Evolutionary conservation across 2,888 invertebrate genomes (phyloP), one percentile per base, ranked within the genome.

Genomic region (Eurois occulta): DNA sequence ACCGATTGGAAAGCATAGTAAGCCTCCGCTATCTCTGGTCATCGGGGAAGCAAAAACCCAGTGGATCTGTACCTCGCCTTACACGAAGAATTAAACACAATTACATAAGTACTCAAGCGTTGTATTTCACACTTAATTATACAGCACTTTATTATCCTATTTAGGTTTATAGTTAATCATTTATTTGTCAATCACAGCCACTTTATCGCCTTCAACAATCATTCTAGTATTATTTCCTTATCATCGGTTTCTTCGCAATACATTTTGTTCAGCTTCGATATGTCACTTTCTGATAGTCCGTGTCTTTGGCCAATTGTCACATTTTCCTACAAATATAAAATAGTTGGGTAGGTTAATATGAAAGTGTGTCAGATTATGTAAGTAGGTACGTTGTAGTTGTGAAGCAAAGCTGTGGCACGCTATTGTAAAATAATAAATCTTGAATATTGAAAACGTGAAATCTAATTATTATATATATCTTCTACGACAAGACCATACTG

Each of bases 241-340:
- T 69, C 70, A 7, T 88, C 84, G n/a, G 80, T 77, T 75, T 91
- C 89, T 76, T 93, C 91, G 78, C 96, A 96, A 80, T 96, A 96
- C 96, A 96, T 96, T 92, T 90, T 95, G 71, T 94, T 95, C 38
- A 96, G 82, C 83, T 96, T 96, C 35, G 90, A 41, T 76, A 96
- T 89, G 84, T 96, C 96, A 52, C 93, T 93, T 74, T 94, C 93
- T 6, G 96, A 96, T 89, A 96, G 85, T 67, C 95, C 95, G n/a
- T 88, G 84, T 84, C 96, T 92, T 90, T 96, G 96, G 2, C 96
- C 96, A 68, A 96, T 94, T 43, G 78, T 90, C 21, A 90, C 94
- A 83, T 93, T 91, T 75, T 94, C 93, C 96, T 96, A 90, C 68
- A 91, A 92, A 79, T 62, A 69, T 69, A 72, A 72, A 58, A 62